Evolutionary conservation across 2,888 invertebrate genomes (phyloP), one percentile per base, ranked within the genome.

Genomic region (Hypsopygia costalis): DNA sequence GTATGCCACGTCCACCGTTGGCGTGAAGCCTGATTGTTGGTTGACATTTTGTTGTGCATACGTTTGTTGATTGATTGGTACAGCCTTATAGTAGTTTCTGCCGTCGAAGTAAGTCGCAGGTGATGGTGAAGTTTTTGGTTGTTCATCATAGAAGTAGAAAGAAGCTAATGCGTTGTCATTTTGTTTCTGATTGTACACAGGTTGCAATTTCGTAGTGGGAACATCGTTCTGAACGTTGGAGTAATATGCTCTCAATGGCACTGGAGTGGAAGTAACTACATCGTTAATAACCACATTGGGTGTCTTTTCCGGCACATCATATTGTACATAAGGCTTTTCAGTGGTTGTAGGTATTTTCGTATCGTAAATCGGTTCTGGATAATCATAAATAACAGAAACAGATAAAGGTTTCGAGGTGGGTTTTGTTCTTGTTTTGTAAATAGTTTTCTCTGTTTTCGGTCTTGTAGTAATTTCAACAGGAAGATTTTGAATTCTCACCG

Each of bases 81-180:
- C 77, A 28, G 85, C 79, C 55, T 85, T 82, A 51, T 86, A 88
- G 49, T 82, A 87, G 55, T 88, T 81, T 43, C 82, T 72, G 28
- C 86, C 85, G 46, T 89, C 87, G 49, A 78, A 89, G 58, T 69
- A 88, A 1, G 87, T 76, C 37, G 89, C 81, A 0, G 92, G 91
- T 16, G 90, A 77, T 7, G 91, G 91, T 11, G 91, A 90, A 6
- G 90, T 86, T 53, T 86, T 83, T 0, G 87, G 82, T 51, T 90
- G 87, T 62, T 93, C 93, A 46, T 93, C 92, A 54, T 93, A 93
- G 61, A 93, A 94, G 58, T 91, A 94, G 70, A 91, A 93, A 5
- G 93, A 92, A 0, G 92, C 90, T 37, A 90, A 71, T 30, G 83
- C 81, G 55, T 16, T 16, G 88, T 83, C 77, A 50, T 72, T 81